Conservation (phyloP, 2,888 invertebrate genomes). For the Eurois occulta region DNA sequence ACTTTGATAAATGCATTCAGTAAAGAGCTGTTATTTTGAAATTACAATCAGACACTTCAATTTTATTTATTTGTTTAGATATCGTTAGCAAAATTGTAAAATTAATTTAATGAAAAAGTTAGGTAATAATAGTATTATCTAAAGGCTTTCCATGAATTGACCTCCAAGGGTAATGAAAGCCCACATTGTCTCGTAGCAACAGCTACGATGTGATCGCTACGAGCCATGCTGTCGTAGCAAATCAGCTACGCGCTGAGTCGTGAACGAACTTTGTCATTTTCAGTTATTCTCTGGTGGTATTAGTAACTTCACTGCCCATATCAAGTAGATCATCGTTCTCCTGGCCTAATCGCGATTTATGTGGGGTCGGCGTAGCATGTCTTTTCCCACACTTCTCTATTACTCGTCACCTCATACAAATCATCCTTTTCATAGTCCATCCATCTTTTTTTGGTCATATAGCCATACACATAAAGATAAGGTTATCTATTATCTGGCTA, state of each 20-base stretch:
- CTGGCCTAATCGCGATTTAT: not conserved
- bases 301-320: too few relatives aligned
- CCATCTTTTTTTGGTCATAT: not conserved
- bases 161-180: not conserved
- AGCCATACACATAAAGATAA: not conserved
- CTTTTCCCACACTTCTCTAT: not conserved
- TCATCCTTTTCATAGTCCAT: not conserved
- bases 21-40: too few relatives aligned
- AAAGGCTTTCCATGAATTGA: not conserved
- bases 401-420: not conserved
- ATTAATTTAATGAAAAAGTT: not conserved
- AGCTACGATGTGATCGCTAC: conserved; percentile 3
- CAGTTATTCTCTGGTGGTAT: not conserved
- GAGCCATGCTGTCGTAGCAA: conserved; percentile 30
- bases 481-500: not conserved
- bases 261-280: not conserved
- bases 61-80: too few relatives aligned
- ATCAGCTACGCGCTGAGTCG: conserved; percentile 10
- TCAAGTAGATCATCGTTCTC: not conserved
- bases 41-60: too few relatives aligned
- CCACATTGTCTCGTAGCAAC: not conserved
- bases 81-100: not conserved
- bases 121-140: not conserved
- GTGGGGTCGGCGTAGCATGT: not conserved
- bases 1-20: too few relatives aligned